Evolutionary conservation across 1,140 invertebrate genomes (phyloP).

Genomic region (Drosophila melanica): DNA sequence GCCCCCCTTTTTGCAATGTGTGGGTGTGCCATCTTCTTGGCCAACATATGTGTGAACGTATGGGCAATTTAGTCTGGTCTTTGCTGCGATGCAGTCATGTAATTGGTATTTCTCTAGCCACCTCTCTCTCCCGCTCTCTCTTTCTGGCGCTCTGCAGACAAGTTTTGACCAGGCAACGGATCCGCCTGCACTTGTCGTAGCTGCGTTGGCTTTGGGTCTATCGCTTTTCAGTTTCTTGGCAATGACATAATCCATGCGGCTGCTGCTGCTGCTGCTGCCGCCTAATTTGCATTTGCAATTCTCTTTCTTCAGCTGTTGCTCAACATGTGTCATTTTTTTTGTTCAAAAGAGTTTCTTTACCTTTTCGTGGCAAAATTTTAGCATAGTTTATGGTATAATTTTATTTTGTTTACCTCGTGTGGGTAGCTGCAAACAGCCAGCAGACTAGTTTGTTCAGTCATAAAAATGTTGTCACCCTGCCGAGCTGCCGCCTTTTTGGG

Average conservation of each 20-base stretch:
- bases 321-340: slow-evolving; percentile 50
- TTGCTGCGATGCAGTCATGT: slow-evolving; percentile 61
- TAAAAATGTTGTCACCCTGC: slow-evolving; percentile 62
- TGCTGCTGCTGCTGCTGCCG: no score
- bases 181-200: slow-evolving; percentile 57
- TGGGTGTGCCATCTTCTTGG: slow-evolving; percentile 56
- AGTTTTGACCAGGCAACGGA: slow-evolving; percentile 54
- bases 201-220: slow-evolving; percentile 23
- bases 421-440: slow-evolving; percentile 34
- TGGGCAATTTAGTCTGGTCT: not conserved
- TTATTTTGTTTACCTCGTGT: slow-evolving; percentile 26
- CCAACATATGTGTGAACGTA: slow-evolving; percentile 12
- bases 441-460: slow-evolving; percentile 59
- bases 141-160: slow-evolving; percentile 38
- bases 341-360: slow-evolving; percentile 25
- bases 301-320: slow-evolving; percentile 20
- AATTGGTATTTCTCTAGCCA: slow-evolving; percentile 55
- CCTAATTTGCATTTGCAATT: slow-evolving; percentile 50
- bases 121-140: not conserved
- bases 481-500: slow-evolving; percentile 9
- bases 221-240: slow-evolving; percentile 24
- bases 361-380: slow-evolving; percentile 30
- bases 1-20: not conserved
- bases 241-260: slow-evolving; percentile 63
- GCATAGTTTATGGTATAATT: slow-evolving; percentile 53